Percentiles rank a stretch among this genome's conserved stretches.
Evolutionary conservation across 2,113 vertebrate species (phyloP).

Genomic region (human (Homo sapiens)): DNA sequence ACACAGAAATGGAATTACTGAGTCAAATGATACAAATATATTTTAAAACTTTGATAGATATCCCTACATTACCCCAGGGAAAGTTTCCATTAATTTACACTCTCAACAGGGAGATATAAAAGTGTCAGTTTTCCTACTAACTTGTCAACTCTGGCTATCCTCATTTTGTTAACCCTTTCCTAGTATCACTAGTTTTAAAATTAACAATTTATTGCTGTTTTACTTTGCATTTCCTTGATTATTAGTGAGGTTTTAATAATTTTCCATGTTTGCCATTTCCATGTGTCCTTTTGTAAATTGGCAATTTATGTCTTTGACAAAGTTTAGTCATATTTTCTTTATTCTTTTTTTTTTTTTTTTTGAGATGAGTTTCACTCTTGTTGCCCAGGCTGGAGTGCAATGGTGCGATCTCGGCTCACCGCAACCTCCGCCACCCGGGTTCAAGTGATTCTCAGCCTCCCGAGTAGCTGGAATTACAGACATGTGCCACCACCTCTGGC

Average conservation of each 20-base stretch:
- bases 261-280: neutral
- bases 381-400: no score
- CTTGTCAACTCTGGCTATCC: neutral
- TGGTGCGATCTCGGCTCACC: no score
- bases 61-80: neutral
- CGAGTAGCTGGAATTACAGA: no score
- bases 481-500: no score
- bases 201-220: neutral
- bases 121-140: slow-evolving; percentile 42
- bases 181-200: neutral
- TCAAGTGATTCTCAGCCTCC: no score
- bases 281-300: neutral
- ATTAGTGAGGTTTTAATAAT: neutral
- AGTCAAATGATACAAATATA: slow-evolving; percentile 44
- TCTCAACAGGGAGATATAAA: slow-evolving; percentile 52
- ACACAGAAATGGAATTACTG: slow-evolving; percentile 17
- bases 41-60: slow-evolving; percentile 53
- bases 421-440: no score
- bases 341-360: neutral
- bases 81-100: slow-evolving; percentile 68
- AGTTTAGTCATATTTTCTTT: neutral
- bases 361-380: no score
- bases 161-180: slow-evolving; percentile 59
- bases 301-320: neutral
- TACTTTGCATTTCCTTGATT: neutral